phyloP scores from a whole-genome alignment of 2,888 invertebrate species.

The Tortricodes alternella region DNA sequence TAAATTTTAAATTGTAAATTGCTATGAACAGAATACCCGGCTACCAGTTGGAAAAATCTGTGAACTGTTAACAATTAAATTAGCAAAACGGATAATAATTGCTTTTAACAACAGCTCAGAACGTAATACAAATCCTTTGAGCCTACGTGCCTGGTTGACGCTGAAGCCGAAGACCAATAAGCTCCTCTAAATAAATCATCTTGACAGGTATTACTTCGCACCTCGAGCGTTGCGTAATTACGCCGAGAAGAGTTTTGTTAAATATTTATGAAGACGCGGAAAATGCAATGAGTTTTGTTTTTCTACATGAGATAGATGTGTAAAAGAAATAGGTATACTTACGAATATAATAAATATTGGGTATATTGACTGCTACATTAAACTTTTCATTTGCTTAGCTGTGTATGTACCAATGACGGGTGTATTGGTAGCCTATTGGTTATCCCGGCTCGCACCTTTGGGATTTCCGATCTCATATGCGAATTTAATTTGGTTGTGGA shows the following conservation, averaged over 20 bases:
- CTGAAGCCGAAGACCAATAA: slow-evolving; percentile 56
- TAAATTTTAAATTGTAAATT: no score
- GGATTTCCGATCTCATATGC: no score
- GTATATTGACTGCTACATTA: no score
- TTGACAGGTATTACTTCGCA: slow-evolving; percentile 76
- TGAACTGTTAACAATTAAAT: neutral
- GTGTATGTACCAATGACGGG: no score
- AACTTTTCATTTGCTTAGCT: no score
- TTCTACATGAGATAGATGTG: no score
- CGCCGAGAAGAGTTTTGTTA: slow-evolving; percentile 43
- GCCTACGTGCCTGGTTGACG: slow-evolving; percentile 22
- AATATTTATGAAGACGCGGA: slow-evolving; percentile 15
- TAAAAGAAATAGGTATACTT: no score
- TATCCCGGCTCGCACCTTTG: no score
- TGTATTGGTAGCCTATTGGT: no score
- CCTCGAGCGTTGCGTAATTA: slow-evolving; percentile 61
- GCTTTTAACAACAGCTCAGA: neutral
- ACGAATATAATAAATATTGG: no score
- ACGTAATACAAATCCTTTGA: slow-evolving; percentile 10
- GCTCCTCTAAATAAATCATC: slow-evolving; percentile 71
- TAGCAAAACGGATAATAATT: neutral
- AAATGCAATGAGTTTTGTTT: neutral
- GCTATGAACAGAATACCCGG: no score
- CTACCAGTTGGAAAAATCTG: neutral
- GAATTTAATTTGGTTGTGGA: no score